These are phyloP conservation scores for Saturnia pavonia DNA, from an alignment of 2,888 invertebrate genomes.

Conservation along the genomic window DNA sequence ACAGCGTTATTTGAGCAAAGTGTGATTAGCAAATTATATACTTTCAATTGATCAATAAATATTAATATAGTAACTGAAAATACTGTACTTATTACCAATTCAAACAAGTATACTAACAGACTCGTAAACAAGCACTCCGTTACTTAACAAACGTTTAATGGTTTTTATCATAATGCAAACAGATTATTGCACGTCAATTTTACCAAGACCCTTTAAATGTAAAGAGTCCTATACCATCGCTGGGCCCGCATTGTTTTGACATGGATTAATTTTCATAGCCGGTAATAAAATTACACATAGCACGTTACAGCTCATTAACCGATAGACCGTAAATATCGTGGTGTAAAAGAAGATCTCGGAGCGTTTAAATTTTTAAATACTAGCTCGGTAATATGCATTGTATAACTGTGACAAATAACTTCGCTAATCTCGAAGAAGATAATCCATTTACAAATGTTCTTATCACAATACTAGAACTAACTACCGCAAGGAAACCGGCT, in stretches of 20 bases:
- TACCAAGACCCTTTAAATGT: background rate
- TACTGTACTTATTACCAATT: background rate
- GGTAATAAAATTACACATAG: conserved; percentile 37
- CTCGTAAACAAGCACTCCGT: conserved; percentile 4
- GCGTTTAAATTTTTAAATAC: background rate
- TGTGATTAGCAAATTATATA: background rate
- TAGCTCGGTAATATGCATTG: no score
- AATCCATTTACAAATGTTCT: no score
- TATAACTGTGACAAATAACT: background rate
- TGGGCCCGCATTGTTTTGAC: conserved; percentile 1
- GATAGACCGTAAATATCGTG: conserved; percentile 36
- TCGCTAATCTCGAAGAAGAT: background rate
- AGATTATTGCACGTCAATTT: conserved; percentile 9
- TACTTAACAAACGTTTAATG: background rate
- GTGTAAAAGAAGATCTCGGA: conserved; percentile 24
- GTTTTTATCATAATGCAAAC: conserved; percentile 8
- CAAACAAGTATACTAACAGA: background rate
- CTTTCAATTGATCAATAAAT: background rate
- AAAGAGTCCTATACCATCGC: background rate
- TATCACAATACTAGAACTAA: no score
- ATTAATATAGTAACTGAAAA: background rate
- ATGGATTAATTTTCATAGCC: conserved; percentile 25
- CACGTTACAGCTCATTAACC: conserved; percentile 57
- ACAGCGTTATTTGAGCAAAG: background rate
- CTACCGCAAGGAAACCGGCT: no score